Evolutionary conservation across 2,888 invertebrate species (phyloP), one percentile per base, ranked within the genome.

Genomic region (Athalia cordata): DNA sequence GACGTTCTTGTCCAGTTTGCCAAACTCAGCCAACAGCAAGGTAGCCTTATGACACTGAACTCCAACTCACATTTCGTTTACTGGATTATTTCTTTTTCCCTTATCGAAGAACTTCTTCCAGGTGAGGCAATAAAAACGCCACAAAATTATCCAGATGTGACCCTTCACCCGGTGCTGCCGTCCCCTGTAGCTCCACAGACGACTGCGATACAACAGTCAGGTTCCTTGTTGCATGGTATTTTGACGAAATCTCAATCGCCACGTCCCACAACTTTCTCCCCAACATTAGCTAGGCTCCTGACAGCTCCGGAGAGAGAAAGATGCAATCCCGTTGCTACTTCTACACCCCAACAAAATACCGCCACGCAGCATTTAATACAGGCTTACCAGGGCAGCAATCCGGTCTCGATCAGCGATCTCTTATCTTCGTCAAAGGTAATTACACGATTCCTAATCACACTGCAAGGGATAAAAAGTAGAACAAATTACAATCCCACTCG

Each of bases 1-100:
- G 95, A 96, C 84, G 95, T 95, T 49, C 91, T 96, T 11, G 93
- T 95, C 3, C 95, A 95, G 86, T 95, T 95, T 86, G 95, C 95
- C 0, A 93, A 92, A 85, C 86, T 93, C 82, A 93, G 92, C 65
- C 91, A 91, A 57, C 90, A 89, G 77, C 89, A 90, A 84, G 89
- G 88, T 87, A 83, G 77, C 57, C n/a, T 29, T 29, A 29, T 29
- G 29, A 29, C 29, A 29, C 29, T 29, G 29, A 29, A 29, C 29
- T 29, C 1, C 29, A 29, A 29, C 29, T 29, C 86, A 55, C 55
- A 15, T 47, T 77, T 15, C 80, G 80, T 74, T 81, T 80, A 64
- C 80, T 80, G 67, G 80, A 55, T 77, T 80, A 66, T 72, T 72
- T n/a, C n/a, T 13, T 66, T 49, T 15, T 7, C 1, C 8, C n/a